Evolutionary conservation across 1,140 invertebrate species (phyloP).

Genomic region (Reticulitermes speratus): DNA sequence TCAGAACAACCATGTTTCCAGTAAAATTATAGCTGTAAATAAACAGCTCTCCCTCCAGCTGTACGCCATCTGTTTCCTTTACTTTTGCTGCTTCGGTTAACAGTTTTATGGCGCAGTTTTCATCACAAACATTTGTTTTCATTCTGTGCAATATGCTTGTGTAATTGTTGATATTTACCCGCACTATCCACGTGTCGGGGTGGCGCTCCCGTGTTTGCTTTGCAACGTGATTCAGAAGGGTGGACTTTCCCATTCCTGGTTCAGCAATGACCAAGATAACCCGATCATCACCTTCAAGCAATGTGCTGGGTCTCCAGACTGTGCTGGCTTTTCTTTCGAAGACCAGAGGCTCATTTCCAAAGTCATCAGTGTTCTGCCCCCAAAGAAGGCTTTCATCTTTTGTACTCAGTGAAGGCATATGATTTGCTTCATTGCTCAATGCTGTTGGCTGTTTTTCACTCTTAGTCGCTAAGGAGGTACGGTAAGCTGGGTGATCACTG

Average conservation of each 20-base stretch:
- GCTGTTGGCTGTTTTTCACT: no score
- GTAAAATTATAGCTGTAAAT: neutral
- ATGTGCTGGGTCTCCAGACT: neutral
- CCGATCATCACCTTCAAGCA: neutral
- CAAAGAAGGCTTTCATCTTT: no score
- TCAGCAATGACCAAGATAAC: conserved; percentile 3
- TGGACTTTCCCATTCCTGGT: conserved; percentile 33
- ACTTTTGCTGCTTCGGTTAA: neutral
- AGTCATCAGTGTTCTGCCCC: no score
- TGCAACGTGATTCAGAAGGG: neutral
- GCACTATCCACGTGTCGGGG: conserved; percentile 23
- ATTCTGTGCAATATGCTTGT: conserved; percentile 13
- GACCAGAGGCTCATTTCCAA: no score
- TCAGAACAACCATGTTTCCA: conserved; percentile 23
- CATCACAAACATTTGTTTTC: neutral
- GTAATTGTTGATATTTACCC: conserved; percentile 29
- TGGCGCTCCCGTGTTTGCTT: conserved; percentile 3
- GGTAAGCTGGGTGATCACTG: no score
- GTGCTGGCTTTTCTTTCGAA: neutral
- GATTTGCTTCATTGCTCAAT: no score
- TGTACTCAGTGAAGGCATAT: no score
- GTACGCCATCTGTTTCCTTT: neutral
- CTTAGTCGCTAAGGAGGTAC: no score
- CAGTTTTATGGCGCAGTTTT: neutral
- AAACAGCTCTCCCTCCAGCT: neutral